phyloP scores from a whole-genome alignment of 2,888 invertebrate genomes.

The Rhamnusium bicolor region DNA sequence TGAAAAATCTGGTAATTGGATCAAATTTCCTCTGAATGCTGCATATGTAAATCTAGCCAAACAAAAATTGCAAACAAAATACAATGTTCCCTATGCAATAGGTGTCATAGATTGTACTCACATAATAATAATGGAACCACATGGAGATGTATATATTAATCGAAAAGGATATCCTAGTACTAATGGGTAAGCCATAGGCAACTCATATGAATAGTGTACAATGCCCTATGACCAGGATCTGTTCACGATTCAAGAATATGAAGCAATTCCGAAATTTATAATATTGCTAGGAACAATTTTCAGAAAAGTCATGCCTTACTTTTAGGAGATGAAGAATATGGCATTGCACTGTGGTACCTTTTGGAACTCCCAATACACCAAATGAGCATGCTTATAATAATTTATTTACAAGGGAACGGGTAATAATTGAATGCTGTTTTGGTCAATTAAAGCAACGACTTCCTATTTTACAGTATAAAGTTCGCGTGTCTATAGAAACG shows the following conservation, averaged over 20 bases:
- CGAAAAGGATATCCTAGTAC: conserved; percentile 43
- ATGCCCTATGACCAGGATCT: conserved; percentile 45
- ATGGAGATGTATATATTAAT: conserved; percentile 50
- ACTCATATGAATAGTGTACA: conserved; percentile 44
- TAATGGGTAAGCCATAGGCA: conserved; percentile 48
- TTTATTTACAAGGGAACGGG: conserved; percentile 41
- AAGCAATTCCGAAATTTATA: conserved; percentile 38
- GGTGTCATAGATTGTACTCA: conserved; percentile 44
- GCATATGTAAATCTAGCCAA: conserved; percentile 3
- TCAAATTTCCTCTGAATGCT: conserved; percentile 6
- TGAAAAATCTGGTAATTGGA: not conserved
- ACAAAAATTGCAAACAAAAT: conserved; percentile 1
- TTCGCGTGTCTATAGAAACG: no score
- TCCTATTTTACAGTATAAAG: no score
- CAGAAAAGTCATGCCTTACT: conserved; percentile 37
- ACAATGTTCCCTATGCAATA: conserved; percentile 33
- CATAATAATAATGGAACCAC: conserved; percentile 43
- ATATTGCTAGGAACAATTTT: conserved; percentile 33
- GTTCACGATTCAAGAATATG: conserved; percentile 47
- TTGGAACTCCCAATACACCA: conserved; percentile 42
- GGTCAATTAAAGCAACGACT: no score
- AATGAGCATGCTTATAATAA: conserved; percentile 41
- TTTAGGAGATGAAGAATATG: conserved; percentile 50
- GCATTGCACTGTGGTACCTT: conserved; percentile 48
- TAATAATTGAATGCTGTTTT: conserved; percentile 42